These are phyloP conservation scores for Thelaira solivaga DNA, from an alignment of 2,888 invertebrate genomes.

Conservation along the genomic window DNA sequence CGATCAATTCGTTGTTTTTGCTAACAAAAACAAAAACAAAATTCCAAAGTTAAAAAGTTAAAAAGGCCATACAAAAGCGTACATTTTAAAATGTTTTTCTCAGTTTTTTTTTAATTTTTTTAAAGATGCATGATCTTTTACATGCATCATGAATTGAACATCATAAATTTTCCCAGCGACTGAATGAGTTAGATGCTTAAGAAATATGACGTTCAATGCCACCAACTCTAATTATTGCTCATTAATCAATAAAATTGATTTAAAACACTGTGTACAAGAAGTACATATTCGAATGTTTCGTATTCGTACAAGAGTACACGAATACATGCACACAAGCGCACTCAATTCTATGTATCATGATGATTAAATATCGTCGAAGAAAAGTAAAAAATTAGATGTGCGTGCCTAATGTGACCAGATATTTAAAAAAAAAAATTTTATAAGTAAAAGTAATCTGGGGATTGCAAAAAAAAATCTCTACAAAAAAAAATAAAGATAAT, in stretches of 20 bases:
- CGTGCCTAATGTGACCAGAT: background rate
- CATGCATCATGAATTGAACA: slow-evolving; percentile 11
- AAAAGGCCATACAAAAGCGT: slow-evolving; percentile 1
- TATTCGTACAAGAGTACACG: background rate
- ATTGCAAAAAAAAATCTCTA: too few relatives aligned
- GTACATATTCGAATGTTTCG: slow-evolving; percentile 28
- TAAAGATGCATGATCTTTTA: background rate
- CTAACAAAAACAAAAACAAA: too few relatives aligned
- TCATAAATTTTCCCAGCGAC: slow-evolving; percentile 22
- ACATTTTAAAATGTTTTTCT: background rate
- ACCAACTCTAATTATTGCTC: slow-evolving; percentile 77
- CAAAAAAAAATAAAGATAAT: too few relatives aligned
- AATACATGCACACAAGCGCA: background rate
- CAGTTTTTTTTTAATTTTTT: too few relatives aligned
- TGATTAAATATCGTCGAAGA: too few relatives aligned
- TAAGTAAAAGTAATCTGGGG: too few relatives aligned
- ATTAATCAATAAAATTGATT: slow-evolving; percentile 77
- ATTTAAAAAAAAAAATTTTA: too few relatives aligned
- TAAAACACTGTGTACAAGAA: too few relatives aligned
- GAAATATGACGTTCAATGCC: slow-evolving; percentile 75
- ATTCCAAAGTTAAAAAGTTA: background rate
- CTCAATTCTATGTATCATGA: background rate
- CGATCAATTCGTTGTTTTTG: slow-evolving; percentile 18
- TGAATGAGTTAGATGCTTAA: slow-evolving; percentile 69
- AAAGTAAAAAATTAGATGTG: background rate